These are phyloP conservation scores for Myodes glareolus DNA, from an alignment of 2,113 vertebrate genomes.

Conservation along the genomic window DNA sequence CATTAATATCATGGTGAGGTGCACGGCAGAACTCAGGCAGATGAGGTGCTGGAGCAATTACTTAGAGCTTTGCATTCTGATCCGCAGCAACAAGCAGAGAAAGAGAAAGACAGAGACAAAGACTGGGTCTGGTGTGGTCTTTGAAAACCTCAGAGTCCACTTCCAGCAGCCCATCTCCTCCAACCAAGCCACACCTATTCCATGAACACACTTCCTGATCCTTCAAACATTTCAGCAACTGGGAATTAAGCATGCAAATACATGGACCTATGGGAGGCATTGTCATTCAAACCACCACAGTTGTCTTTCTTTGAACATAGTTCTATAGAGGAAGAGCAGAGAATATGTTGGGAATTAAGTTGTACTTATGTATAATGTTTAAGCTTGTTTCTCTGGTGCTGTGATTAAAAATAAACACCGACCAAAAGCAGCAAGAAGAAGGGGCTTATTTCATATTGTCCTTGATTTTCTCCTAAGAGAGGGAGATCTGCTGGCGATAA, in stretches of 20 bases:
- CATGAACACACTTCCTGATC: too few relatives aligned
- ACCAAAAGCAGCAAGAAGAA: background rate
- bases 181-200: background rate
- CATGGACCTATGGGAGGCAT: too few relatives aligned
- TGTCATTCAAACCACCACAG: background rate
- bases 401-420: background rate
- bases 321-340: too few relatives aligned
- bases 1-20: background rate
- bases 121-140: background rate
- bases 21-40: background rate
- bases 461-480: background rate
- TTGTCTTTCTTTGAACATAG: background rate
- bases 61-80: background rate
- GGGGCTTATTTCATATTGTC: background rate
- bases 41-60: background rate
- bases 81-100: background rate
- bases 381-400: background rate
- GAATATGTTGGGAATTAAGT: background rate
- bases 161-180: background rate
- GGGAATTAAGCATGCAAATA: background rate
- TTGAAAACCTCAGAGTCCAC: background rate
- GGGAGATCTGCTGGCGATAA: background rate
- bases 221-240: background rate
- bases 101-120: too few relatives aligned
- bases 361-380: background rate